Percentiles rank a stretch among this genome's conserved stretches.
Evolutionary conservation across 2,888 invertebrate genomes (phyloP).

Genomic region (Lepidochrysops patricia): DNA sequence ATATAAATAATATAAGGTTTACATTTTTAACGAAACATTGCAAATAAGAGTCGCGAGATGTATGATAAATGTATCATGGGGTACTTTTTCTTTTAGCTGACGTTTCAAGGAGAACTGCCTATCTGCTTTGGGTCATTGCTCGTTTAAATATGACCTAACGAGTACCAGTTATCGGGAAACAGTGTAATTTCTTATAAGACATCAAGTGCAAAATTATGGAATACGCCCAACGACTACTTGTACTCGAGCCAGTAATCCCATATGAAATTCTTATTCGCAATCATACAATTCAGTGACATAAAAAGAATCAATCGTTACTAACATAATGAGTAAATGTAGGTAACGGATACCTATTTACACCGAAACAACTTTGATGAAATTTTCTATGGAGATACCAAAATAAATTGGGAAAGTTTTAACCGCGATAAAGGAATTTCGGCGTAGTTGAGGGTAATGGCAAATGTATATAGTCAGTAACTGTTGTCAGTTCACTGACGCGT

Average conservation of each 20-base stretch:
- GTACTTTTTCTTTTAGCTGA: slow-evolving; percentile 19
- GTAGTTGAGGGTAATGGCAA: no score
- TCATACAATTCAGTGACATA: background rate
- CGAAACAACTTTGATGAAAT: no score
- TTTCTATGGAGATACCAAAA: no score
- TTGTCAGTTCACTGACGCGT: no score
- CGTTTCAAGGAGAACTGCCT: slow-evolving; percentile 3
- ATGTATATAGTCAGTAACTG: no score
- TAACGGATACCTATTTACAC: no score
- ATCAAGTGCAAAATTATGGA: background rate
- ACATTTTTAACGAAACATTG: background rate
- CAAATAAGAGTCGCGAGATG: background rate
- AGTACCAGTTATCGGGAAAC: slow-evolving; percentile 6
- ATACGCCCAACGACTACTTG: background rate
- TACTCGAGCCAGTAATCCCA: background rate
- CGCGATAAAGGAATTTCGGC: no score
- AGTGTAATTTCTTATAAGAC: slow-evolving; percentile 2
- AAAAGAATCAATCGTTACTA: no score
- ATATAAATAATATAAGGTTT: background rate
- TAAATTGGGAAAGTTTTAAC: no score
- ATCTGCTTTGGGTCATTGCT: slow-evolving; percentile 7
- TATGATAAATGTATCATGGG: background rate
- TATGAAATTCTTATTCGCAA: background rate
- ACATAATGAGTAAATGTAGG: no score
- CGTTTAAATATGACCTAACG: slow-evolving; percentile 12